Conservation (phyloP, 2,113 vertebrate genomes). For the Phaethon lepturus region DNA sequence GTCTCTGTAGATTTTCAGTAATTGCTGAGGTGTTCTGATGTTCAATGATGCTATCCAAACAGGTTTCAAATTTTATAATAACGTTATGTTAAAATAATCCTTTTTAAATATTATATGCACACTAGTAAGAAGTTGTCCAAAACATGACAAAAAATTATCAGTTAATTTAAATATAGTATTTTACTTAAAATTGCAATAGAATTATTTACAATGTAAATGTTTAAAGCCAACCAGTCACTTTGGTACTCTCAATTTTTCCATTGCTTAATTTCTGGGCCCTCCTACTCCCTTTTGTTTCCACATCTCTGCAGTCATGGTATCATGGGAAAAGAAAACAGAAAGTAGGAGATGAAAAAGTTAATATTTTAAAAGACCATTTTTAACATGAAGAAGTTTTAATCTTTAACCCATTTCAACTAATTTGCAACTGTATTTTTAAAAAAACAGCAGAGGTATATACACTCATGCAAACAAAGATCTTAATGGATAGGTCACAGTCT, state of each 20-base stretch:
- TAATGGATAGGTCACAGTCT: background rate
- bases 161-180: background rate
- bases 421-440: background rate
- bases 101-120: background rate
- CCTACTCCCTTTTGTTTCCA: background rate
- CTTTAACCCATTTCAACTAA: background rate
- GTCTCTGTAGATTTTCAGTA: background rate
- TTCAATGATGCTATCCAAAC: background rate
- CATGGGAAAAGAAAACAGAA: background rate
- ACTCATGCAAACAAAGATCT: background rate
- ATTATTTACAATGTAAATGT: background rate
- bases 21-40: background rate
- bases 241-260: background rate
- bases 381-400: background rate
- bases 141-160: background rate
- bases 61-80: background rate
- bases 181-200: background rate
- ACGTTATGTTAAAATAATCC: background rate
- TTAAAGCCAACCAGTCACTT: background rate
- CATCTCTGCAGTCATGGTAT: background rate
- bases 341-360: background rate
- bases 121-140: background rate
- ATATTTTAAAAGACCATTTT: background rate
- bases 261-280: background rate
- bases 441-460: background rate